phyloP scores from a whole-genome alignment of 2,113 vertebrate species.

The Tenebrosternarchus preto region DNA sequence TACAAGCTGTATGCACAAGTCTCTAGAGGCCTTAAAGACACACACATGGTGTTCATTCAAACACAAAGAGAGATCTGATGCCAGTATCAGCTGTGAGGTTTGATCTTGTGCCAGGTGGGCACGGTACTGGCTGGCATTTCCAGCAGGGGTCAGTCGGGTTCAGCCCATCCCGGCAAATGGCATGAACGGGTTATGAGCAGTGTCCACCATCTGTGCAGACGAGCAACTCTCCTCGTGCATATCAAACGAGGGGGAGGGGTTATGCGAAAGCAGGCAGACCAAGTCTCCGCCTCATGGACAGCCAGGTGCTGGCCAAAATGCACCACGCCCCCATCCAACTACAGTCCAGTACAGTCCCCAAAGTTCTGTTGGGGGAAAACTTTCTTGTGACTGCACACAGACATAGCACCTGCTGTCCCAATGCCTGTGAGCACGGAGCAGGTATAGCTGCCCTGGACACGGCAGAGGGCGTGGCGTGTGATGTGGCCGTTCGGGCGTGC shows the following conservation, averaged over 20 bases:
- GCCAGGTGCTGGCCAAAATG: neutral
- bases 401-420: neutral
- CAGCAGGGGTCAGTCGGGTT: conserved; percentile 46
- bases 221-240: conserved; percentile 9
- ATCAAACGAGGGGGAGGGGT: neutral
- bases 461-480: conserved; percentile 1
- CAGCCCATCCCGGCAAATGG: conserved; percentile 32
- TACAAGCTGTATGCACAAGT: conserved; percentile 11
- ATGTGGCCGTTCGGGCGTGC: too few species aligned
- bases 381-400: neutral
- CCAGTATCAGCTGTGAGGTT: conserved; percentile 41
- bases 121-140: conserved; percentile 43
- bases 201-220: conserved; percentile 48
- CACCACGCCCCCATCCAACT: neutral
- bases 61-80: conserved; percentile 56
- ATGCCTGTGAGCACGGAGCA: neutral
- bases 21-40: conserved; percentile 13
- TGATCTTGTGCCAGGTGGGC: conserved; percentile 40
- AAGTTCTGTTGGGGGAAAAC: too few species aligned
- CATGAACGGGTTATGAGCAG: conserved; percentile 25
- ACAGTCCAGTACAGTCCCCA: too few species aligned
- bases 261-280: neutral
- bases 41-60: conserved; percentile 25
- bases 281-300: neutral
- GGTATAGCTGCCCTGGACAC: neutral